A percentile compares a stretch with the other conserved stretches of the same genome.
Evolutionary conservation across 2,888 invertebrate genomes (phyloP).

Genomic region (Latheticus oryzae): DNA sequence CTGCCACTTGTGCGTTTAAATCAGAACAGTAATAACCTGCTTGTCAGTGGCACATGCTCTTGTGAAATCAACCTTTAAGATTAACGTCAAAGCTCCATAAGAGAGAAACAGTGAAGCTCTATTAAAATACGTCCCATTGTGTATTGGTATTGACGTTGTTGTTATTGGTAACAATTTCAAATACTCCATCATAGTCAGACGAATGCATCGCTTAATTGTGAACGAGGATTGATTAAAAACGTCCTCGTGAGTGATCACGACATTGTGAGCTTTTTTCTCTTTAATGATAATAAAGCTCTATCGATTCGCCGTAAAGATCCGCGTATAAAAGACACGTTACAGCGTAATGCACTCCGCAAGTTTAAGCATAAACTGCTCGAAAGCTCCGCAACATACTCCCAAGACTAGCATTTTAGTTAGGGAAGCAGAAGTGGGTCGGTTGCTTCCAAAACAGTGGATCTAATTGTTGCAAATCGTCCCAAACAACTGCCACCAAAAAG

Average conservation of each 20-base stretch:
- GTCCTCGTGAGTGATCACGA: too few relatives aligned
- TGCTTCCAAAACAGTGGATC: constrained; percentile 31
- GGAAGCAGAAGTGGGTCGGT: constrained; percentile 33
- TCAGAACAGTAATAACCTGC: constrained; percentile 60
- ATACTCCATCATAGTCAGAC: constrained; percentile 30
- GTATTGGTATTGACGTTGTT: constrained; percentile 39
- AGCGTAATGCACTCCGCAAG: constrained; percentile 42
- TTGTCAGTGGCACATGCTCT: constrained; percentile 59
- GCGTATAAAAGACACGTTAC: constrained; percentile 42
- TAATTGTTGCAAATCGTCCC: constrained; percentile 38
- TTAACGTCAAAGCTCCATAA: constrained; percentile 51
- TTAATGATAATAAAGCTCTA: constrained; percentile 35
- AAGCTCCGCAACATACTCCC: constrained; percentile 39
- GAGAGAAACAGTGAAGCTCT: constrained; percentile 41
- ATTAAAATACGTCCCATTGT: constrained; percentile 42
- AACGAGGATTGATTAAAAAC: too few relatives aligned
- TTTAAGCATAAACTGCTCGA: constrained; percentile 39
- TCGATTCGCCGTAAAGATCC: constrained; percentile 39
- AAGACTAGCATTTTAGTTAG: constrained; percentile 33
- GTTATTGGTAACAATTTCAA: constrained; percentile 34
- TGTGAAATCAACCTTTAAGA: constrained; percentile 53
- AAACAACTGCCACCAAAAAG: constrained; percentile 22
- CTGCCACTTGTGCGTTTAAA: constrained; percentile 57
- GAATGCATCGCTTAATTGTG: constrained; percentile 2
- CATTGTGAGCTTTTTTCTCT: too few relatives aligned